A percentile compares a stretch with the other conserved stretches of the same genome.
Evolutionary conservation across 2,888 invertebrate genomes (phyloP).

Genomic region (Aplocera efformata): DNA sequence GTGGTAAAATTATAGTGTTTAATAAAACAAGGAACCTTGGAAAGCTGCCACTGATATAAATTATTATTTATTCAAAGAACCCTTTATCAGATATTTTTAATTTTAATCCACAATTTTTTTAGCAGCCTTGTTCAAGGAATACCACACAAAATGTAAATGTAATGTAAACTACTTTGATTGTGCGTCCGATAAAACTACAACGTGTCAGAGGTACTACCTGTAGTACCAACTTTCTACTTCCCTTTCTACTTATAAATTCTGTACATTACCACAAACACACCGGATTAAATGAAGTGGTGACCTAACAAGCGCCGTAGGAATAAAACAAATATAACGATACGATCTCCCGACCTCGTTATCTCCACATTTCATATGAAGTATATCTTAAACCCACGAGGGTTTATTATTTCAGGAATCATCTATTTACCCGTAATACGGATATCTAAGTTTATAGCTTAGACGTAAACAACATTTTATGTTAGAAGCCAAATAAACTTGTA

Average conservation of each 20-base stretch:
- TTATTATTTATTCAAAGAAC: too few relatives aligned
- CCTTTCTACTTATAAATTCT: too few relatives aligned
- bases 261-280: too few relatives aligned
- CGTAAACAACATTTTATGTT: background rate
- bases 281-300: constrained; percentile 39
- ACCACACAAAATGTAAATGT: constrained; percentile 7
- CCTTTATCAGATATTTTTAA: too few relatives aligned
- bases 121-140: too few relatives aligned
- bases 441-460: background rate
- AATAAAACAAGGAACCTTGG: too few relatives aligned
- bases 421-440: constrained; percentile 4
- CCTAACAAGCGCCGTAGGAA: constrained; percentile 57
- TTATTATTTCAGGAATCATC: constrained; percentile 22
- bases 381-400: constrained; percentile 15
- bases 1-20: too few relatives aligned
- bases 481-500: too few relatives aligned
- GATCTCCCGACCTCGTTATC: constrained; percentile 56
- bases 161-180: constrained; percentile 9
- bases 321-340: constrained; percentile 57
- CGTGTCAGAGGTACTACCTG: background rate
- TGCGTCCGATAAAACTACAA: constrained; percentile 19
- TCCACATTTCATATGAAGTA: constrained; percentile 42
- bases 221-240: too few relatives aligned
- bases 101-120: too few relatives aligned
- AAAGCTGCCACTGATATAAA: too few relatives aligned